A percentile compares a stretch with the other conserved stretches of the same genome.
Conservation (phyloP, 2,888 invertebrate species). For the Andrena marginata region DNA sequence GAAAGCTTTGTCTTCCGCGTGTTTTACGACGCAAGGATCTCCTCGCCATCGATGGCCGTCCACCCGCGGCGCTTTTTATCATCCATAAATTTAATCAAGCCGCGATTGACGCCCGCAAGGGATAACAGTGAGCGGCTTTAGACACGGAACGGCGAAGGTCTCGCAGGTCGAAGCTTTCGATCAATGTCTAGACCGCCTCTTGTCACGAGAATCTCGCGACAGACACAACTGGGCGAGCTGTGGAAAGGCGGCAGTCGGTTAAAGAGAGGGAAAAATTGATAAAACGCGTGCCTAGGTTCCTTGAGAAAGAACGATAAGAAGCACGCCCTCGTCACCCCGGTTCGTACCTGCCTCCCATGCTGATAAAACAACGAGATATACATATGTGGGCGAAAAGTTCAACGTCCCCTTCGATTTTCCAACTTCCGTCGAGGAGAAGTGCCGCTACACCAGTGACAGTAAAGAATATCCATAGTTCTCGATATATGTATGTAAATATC, state of each 20-base stretch:
- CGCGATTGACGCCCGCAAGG: slow-evolving; percentile 69
- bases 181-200: slow-evolving; percentile 79
- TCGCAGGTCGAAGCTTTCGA: slow-evolving; percentile 74
- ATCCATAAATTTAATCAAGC: slow-evolving; percentile 73
- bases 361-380: slow-evolving; percentile 60
- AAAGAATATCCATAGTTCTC: too few relatives aligned
- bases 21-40: slow-evolving; percentile 58
- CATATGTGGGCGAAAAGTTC: slow-evolving; percentile 45
- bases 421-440: slow-evolving; percentile 20
- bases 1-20: slow-evolving; percentile 36
- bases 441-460: too few relatives aligned
- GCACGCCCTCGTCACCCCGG: slow-evolving; percentile 38
- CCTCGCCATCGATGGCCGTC: slow-evolving; percentile 30
- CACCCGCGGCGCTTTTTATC: slow-evolving; percentile 56
- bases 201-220: slow-evolving; percentile 72
- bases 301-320: slow-evolving; percentile 65
- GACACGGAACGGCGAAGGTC: slow-evolving; percentile 3
- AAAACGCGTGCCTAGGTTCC: slow-evolving; percentile 74
- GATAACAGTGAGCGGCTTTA: slow-evolving; percentile 18
- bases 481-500: too few relatives aligned
- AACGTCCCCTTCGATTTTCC: slow-evolving; percentile 31
- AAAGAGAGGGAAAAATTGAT: slow-evolving; percentile 77
- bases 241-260: slow-evolving; percentile 22
- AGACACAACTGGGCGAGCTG: slow-evolving; percentile 26
- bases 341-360: slow-evolving; percentile 51